Evolutionary conservation across 92 coral and sea anemone genomes (phyloP).

Genomic region (Phenganax marumi): DNA sequence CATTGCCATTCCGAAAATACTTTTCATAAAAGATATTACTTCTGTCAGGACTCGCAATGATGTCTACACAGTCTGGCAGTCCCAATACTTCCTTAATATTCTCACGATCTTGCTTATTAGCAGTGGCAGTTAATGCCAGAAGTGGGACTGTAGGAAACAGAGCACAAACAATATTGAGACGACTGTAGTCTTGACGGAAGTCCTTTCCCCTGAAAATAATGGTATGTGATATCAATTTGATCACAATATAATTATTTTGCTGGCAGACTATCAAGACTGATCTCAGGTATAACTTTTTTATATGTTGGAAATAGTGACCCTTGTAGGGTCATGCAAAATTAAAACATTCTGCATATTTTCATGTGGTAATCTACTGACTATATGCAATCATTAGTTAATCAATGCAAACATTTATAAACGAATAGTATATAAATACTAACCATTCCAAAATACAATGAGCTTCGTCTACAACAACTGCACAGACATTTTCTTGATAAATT

Average conservation of each 20-base stretch:
- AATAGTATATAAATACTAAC: too few species aligned
- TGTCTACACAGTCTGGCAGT: not conserved
- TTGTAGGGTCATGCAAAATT: too few species aligned
- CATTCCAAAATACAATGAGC: not conserved
- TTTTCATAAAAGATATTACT: not conserved
- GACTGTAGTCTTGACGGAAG: not conserved
- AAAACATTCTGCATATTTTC: not conserved
- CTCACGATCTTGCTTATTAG: not conserved
- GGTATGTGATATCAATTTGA: not conserved
- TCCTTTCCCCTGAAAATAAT: not conserved
- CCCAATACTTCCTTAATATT: not conserved
- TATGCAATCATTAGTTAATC: not conserved
- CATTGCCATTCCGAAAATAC: slow-evolving; percentile 6
- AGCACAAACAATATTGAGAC: slow-evolving; percentile 1
- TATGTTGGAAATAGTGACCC: too few species aligned
- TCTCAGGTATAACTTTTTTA: too few species aligned
- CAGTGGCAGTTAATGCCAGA: slow-evolving; percentile 15
- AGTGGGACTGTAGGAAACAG: not conserved
- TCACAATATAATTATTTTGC: not conserved
- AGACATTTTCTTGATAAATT: not conserved
- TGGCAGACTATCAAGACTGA: not conserved
- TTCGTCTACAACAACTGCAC: not conserved
- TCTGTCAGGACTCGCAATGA: not conserved
- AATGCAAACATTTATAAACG: too few species aligned
- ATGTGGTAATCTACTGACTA: not conserved